phyloP scores from a whole-genome alignment of 2,797 vertebrate genomes.

The Tokudaia muenninki region DNA sequence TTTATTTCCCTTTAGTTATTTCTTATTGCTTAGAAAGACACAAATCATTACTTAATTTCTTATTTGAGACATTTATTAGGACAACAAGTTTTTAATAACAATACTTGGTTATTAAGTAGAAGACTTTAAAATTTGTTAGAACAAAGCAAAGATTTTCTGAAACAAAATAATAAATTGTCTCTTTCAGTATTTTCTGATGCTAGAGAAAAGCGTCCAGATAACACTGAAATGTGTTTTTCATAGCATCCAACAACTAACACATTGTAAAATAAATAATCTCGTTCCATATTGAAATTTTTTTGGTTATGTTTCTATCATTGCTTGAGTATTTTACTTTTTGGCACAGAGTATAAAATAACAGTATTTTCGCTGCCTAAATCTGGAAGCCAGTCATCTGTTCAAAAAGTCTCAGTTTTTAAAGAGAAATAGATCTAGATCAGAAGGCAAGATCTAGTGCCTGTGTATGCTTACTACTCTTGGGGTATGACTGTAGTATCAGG shows the following conservation, averaged over 20 bases:
- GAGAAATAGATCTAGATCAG: not conserved
- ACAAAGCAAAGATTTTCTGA: slow-evolving; percentile 32
- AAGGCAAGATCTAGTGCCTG: not conserved
- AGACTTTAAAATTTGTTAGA: not conserved
- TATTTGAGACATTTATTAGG: not conserved
- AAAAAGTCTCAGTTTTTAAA: not conserved
- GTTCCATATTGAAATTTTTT: not conserved
- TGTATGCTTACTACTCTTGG: not conserved
- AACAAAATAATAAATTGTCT: not conserved
- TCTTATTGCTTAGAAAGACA: slow-evolving; percentile 1
- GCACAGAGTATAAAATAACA: not conserved
- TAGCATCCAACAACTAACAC: not conserved
- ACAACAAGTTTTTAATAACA: not conserved
- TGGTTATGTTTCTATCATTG: not conserved
- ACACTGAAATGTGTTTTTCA: not conserved
- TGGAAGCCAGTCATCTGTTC: not conserved
- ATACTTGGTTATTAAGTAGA: not conserved
- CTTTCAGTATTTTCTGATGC: not conserved
- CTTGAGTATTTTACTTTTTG: slow-evolving; percentile 34
- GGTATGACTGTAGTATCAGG: not conserved
- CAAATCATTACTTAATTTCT: not conserved
- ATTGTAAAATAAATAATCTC: not conserved
- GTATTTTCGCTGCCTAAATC: not conserved
- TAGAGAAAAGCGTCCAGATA: not conserved
- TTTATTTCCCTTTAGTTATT: not conserved